These are phyloP conservation scores for Aurelia sp. DNA, from an alignment of 30 jellyfish, hydroid and myxozoan species.

Conservation along the genomic window DNA sequence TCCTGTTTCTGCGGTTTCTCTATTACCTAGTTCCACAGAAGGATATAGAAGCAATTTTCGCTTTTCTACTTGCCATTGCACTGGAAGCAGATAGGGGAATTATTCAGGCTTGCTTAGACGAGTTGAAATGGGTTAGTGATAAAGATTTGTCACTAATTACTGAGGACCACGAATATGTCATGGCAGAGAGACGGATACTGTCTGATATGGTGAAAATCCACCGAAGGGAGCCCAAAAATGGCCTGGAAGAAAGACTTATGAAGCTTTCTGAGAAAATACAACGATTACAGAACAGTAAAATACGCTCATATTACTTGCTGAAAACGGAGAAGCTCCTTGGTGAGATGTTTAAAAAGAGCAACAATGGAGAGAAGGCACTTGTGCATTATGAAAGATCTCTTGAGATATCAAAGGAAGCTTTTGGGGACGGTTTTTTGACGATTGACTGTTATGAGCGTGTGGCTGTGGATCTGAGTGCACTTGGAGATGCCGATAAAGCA, in stretches of 20 bases:
- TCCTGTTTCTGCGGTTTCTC: conserved; percentile 4
- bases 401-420: not conserved
- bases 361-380: not conserved
- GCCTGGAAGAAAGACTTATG: not conserved
- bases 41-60: not conserved
- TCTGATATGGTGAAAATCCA: not conserved
- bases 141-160: not conserved
- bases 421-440: conserved; percentile 32
- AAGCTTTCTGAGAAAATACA: not conserved
- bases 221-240: not conserved
- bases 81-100: not conserved
- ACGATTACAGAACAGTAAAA: not conserved
- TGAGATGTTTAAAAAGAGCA: not conserved
- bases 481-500: not conserved
- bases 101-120: conserved; percentile 3
- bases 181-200: not conserved
- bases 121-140: conserved; percentile 6
- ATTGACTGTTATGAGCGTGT: conserved; percentile 5
- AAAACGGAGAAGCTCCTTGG: not conserved
- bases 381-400: not conserved
- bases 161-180: not conserved
- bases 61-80: not conserved
- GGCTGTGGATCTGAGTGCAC: not conserved
- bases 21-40: not conserved
- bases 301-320: not conserved